Base-by-base conservation (phyloP, 2,888 invertebrate species). In the Tenthredo scrophulariae region DNA sequence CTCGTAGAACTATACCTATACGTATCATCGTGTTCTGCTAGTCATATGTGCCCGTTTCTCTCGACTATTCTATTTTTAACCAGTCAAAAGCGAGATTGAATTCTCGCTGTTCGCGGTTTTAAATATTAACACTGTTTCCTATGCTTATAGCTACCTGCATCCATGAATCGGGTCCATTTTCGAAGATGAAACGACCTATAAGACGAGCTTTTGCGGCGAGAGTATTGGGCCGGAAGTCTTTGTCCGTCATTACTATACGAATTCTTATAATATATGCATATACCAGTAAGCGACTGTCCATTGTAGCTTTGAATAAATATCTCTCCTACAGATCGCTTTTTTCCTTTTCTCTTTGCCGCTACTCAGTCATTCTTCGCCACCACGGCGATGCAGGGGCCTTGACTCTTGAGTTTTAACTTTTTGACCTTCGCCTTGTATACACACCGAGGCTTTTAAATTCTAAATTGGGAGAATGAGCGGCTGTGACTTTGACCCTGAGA, bases 401-500 rank as follows among this genome's bases (percentile, higher is more conserved):
- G 54, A 77, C 77, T 77, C 80, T 80, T 29, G 58, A 62, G 58
- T 80, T 80, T 58, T 62, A 37, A 62, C 50, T 62, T 43, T 74
- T 77, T 50, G 50, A 77, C 77, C 77, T 50, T 50, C 50, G 33
- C 50, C 77, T 62, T 62, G 40, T 18, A 22, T 22, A 50, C 37
- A 80, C 33, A 40, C n/a, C 74, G 54, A 74, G 77, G 50, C 77
- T 80, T 62, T 80, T 80, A 37, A 80, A 80, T 80, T 80, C 80
- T 80, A 80, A 80, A 40, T 80, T 62, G 80, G 80, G 80, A 80
- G 58, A 62, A 62, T 22, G 80, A 80, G 62, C 58, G 58, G 80
- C 80, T n/a, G 77, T 77, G 80, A 40, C 80, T 62, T 33, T 80
- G 80, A 77, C 77, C 54, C 50, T 62, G 80, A 80, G 62, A 80